phyloP scores from a whole-genome alignment of 2,797 vertebrate genomes.

The Gadopsis marmoratus region DNA sequence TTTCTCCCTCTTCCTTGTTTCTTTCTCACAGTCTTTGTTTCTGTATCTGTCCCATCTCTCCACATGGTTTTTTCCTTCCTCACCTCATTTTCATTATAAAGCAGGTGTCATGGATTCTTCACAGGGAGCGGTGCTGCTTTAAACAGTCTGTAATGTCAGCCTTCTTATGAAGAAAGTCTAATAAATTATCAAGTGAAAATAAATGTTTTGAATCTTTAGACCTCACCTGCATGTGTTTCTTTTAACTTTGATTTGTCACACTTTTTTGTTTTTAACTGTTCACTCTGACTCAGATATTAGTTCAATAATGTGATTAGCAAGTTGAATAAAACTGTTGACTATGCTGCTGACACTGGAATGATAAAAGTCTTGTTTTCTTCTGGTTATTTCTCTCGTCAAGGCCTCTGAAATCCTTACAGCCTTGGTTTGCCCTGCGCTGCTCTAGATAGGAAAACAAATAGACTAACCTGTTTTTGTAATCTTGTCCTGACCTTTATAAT shows the following conservation, averaged over 20 bases:
- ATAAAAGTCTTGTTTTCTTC: constrained; percentile 56
- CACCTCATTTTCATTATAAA: constrained; percentile 67
- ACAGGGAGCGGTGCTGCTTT: constrained; percentile 71
- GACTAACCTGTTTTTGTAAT: constrained; percentile 5
- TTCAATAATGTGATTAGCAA: constrained; percentile 50
- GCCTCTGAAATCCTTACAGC: constrained; percentile 16
- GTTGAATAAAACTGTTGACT: constrained; percentile 61
- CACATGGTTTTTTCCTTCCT: constrained; percentile 59
- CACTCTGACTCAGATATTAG: constrained; percentile 47
- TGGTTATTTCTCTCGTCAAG: constrained; percentile 30
- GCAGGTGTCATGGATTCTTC: constrained; percentile 72
- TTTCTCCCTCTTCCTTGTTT: constrained; percentile 54
- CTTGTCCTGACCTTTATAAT: constrained; percentile 1
- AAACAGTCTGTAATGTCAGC: constrained; percentile 85
- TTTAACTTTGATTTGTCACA: constrained; percentile 77
- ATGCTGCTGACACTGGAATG: constrained; percentile 57
- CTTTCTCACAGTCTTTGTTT: constrained; percentile 66
- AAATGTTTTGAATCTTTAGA: constrained; percentile 85
- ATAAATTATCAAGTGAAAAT: constrained; percentile 88
- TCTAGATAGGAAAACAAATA: not conserved
- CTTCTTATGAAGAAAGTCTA: constrained; percentile 85
- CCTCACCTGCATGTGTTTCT: constrained; percentile 85
- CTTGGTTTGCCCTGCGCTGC: constrained; percentile 6
- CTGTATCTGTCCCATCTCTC: constrained; percentile 68
- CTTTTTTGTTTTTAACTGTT: constrained; percentile 47